Evolutionary conservation across 2,113 vertebrate species (phyloP), one percentile per base, ranked within the genome.

Genomic region (Hemiscyllium ocellatum): DNA sequence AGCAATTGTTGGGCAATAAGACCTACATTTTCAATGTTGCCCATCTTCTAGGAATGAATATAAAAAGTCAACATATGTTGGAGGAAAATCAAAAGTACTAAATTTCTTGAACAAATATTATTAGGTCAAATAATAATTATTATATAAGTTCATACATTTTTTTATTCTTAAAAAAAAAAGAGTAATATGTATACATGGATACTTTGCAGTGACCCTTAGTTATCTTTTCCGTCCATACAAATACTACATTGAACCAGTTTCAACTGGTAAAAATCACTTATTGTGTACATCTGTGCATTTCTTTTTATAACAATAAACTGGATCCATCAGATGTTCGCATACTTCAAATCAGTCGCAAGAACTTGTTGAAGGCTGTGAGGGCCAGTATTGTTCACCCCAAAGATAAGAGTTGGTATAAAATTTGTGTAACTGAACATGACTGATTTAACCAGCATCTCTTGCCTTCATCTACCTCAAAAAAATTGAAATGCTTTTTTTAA

Each of bases 131-230:
- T n/a, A 61, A 93, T 37, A 61, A 93, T 17, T 83, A 17, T 83
- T 83, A 19, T 37, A 47, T 29, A 19, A 0, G 61, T 61, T 29
- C 4, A 3, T 4, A 5, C 33, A 70, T 19, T 42, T 95, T 50
- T 95, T 56, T 56, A 10, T 56, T 8, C 10, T 61, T 61, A 61
- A 87, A 42, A 50, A 72, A 8, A 76, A 50, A 37, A 95, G 65
- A 4, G 29, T 33, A 17, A 93, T 37, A 65, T 37, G 37, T 37
- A 65, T 37, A 66, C 61, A 95, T 52, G 52, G 66, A 33, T 95
- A 50, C 50, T 95, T 95, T 95, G 42, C 68, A 95, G 26, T 95
- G 94, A 95, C 69, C 94, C 68, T 95, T 95, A 95, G 69, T 50
- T 95, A 72, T 68, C 66, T 95, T 70, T 42, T 72, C 66, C 93